Evolutionary conservation across 2,888 invertebrate species (phyloP).

Genomic region (Boloria selene): DNA sequence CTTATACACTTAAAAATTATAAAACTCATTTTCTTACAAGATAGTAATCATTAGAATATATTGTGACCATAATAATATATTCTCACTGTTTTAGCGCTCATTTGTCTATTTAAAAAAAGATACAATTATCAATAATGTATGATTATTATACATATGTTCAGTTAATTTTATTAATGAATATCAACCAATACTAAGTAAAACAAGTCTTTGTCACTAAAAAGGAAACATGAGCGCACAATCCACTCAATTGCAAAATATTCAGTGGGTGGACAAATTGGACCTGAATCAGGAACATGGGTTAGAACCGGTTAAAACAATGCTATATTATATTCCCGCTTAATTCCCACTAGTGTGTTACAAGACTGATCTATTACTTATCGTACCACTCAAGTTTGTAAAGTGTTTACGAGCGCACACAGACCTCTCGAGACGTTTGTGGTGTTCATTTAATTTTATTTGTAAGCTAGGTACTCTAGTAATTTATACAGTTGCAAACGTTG

Average conservation of each 20-base stretch:
- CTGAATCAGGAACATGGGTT: constrained; percentile 44
- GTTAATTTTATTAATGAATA: neutral
- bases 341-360: constrained; percentile 36
- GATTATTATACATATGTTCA: neutral
- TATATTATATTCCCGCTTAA: constrained; percentile 40
- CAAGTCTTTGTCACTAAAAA: constrained; percentile 39
- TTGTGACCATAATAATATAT: no score
- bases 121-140: neutral
- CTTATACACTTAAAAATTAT: neutral
- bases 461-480: neutral
- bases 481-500: constrained; percentile 10
- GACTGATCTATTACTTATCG: constrained; percentile 36
- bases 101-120: no score
- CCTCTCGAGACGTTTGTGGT: constrained; percentile 10
- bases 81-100: no score
- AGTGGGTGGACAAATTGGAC: constrained; percentile 49
- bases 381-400: constrained; percentile 31
- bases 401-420: constrained; percentile 23
- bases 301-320: constrained; percentile 38
- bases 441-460: constrained; percentile 9
- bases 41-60: no score
- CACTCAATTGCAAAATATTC: constrained; percentile 46
- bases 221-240: constrained; percentile 44
- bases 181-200: constrained; percentile 9
- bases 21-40: no score